Base-by-base conservation (phyloP, 2,888 invertebrate species). In the Teleogryllus oceanicus region DNA sequence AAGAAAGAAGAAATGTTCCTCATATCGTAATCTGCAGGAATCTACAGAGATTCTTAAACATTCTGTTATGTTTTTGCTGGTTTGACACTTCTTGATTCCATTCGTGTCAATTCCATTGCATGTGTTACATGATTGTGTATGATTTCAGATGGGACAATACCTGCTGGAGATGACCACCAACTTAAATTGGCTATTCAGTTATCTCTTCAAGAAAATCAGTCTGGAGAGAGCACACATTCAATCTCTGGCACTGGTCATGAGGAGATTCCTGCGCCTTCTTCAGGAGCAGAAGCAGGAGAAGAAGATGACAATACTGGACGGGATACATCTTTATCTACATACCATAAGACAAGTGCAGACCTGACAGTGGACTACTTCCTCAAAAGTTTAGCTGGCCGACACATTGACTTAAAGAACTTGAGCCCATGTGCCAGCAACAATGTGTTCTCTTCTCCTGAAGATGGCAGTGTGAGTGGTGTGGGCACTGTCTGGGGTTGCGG, bases 291-390 rank as follows among this genome's bases (percentile, higher is more conserved):
- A 49, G 62, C 21, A 20, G 10, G 11, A 11, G 78, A 77, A 49
- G 77, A 78, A n/a, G 80, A 80, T 13, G 80, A 80, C 10, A 62
- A 11, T 21, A 37, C 24, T n/a, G 77, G 51, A n/a, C 37, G 37
- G 10, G 37, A 37, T 37, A 49, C 24, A 2, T 12, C 74, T 16
- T 76, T 62, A n/a, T 51, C 80, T 50, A 75, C 49, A 12, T 87
- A 86, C 82, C 87, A 87, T 80, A 88, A 87, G 83, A 87, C 87
- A 2, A 88, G 85, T 81, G 89, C 89, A 3, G 89, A 90, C 83
- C 85, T 89, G 78, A 89, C 89, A 0, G 89, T 89, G 4, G 89
- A 89, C 82, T 89, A 88, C 84, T 89, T 90, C 83, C 83, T 89
- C 74, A 89, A 89, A 83, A 79, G 83, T 76, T 51, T 81, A 49